These are phyloP conservation scores for Bombus picipes DNA, from an alignment of 1,140 invertebrate species.

Conservation along the genomic window DNA sequence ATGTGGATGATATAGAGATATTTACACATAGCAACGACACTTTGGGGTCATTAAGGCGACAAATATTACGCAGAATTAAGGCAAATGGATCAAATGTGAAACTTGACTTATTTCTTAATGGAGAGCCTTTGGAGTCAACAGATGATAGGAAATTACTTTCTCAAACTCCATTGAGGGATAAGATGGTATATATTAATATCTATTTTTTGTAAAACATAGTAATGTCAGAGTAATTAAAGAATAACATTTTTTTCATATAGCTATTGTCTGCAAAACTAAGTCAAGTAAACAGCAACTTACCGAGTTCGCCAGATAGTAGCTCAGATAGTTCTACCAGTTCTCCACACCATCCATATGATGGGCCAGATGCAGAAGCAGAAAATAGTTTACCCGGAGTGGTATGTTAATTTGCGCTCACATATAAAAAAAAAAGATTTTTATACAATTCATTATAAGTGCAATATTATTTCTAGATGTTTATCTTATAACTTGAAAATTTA, in stretches of 20 bases:
- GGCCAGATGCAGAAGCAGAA: conserved; percentile 92
- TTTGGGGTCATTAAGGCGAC: conserved; percentile 89
- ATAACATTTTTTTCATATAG: conserved; percentile 78
- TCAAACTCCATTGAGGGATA: conserved; percentile 94
- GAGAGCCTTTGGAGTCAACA: conserved; percentile 92
- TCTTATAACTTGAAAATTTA: neutral
- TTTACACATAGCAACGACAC: conserved; percentile 98
- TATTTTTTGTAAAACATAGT: neutral
- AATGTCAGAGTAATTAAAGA: neutral
- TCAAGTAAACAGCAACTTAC: conserved; percentile 91
- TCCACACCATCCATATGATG: conserved; percentile 91
- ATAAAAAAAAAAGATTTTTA: conserved; percentile 7
- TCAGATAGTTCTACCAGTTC: conserved; percentile 94
- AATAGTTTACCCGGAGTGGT: conserved; percentile 95
- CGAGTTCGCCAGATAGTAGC: conserved; percentile 93
- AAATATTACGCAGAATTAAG: conserved; percentile 90
- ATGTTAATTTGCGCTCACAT: conserved; percentile 75
- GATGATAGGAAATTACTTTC: conserved; percentile 95
- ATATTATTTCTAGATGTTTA: neutral
- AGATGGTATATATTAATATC: conserved; percentile 87
- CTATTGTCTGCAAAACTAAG: conserved; percentile 93
- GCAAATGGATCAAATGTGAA: conserved; percentile 88
- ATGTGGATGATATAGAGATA: conserved; percentile 96
- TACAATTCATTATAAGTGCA: neutral
- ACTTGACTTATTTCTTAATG: conserved; percentile 95